Evolutionary conservation across 2,113 vertebrate species (phyloP), one percentile per base, ranked within the genome.

Genomic region (Hippocampus barbouri): DNA sequence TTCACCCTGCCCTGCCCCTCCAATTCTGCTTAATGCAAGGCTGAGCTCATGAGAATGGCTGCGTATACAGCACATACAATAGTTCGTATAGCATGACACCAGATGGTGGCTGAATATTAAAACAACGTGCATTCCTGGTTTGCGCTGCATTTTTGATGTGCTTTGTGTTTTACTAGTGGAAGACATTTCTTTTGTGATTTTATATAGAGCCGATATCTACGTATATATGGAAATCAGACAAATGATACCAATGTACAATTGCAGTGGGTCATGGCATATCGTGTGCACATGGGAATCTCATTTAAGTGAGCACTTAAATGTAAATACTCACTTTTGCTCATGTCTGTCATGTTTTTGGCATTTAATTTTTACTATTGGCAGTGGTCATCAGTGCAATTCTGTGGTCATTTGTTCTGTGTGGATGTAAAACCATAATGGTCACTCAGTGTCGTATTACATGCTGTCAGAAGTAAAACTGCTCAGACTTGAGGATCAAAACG

Each of bases 271-370:
- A 87, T 87, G 82, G 80, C 89, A 81, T 88, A 84, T 80, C 73
- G 77, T 85, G 76, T 87, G 74, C 82, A 80, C 85, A 82, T 87
- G 89, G 93, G 92, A 94, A 93, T 94, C 93, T 94, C 93, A 93
- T 94, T 94, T 93, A 94, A 94, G 93, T 92, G 79, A 87, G 86
- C 83, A 89, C 92, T 93, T 94, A 94, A 94, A 94, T 94, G 93
- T 86, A 91, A 84, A 79, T 88, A 79, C 86, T 87, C 89, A 89
- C 79, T 88, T 89, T 89, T 86, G 78, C 85, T 89, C 84, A 57
- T 68, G 82, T 91, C 82, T 80, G 88, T 90, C 87, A 87, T 79
- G 83, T 85, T 75, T 75, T 60, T 72, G 47, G 78, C 76, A 86
- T 85, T 85, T 85, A 16, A 51, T 79, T 83, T 86, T 27, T 78